Evolutionary conservation across 2,113 vertebrate genomes (phyloP), one percentile per base, ranked within the genome.

Genomic region (Cololabis saira): DNA sequence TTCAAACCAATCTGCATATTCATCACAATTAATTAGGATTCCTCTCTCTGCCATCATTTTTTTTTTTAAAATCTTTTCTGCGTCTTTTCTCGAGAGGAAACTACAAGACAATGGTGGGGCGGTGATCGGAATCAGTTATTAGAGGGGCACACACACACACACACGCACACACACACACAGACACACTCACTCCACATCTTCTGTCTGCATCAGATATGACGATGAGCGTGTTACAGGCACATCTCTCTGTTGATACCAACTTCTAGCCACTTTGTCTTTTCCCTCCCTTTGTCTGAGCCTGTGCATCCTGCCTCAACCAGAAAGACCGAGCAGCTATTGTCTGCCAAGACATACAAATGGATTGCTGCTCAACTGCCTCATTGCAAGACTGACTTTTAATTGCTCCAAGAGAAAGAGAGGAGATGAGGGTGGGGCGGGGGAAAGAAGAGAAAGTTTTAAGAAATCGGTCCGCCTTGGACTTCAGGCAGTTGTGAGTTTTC

Each of bases 1-100:
- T 89, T 91, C 83, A 77, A 87, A 75, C 81, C 87, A 86, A 91
- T 91, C 84, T 90, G 90, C 89, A 90, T 90, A 90, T 90, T 90
- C 87, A 91, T 90, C 87, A 86, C 82, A 87, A 89, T 91, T 91
- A 86, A 90, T 90, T 90, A 87, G 86, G 83, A 90, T 82, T 90
- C 82, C 74, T 81, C 88, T 80, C 82, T 76, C 84, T 65, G 64
- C 77, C 77, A 76, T 85, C 67, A 71, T 64, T 84, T 84, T 82
- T 84, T 82, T 27, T 27, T 27, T 27, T 27, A 27, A n/a, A n/a
- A 73, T 87, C 78, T 87, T 85, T 83, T 68, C 83, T 66, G 84
- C 84, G 83, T 86, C 81, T 83, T 88, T 87, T 91, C 88, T 90
- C 86, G 47, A 82, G 87, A 87, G 89, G 88, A 67, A 85, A 67